Percentiles rank a stretch among this genome's conserved stretches.
Conservation (phyloP, 2,888 invertebrate genomes). For the Leptogaster cylindrica region DNA sequence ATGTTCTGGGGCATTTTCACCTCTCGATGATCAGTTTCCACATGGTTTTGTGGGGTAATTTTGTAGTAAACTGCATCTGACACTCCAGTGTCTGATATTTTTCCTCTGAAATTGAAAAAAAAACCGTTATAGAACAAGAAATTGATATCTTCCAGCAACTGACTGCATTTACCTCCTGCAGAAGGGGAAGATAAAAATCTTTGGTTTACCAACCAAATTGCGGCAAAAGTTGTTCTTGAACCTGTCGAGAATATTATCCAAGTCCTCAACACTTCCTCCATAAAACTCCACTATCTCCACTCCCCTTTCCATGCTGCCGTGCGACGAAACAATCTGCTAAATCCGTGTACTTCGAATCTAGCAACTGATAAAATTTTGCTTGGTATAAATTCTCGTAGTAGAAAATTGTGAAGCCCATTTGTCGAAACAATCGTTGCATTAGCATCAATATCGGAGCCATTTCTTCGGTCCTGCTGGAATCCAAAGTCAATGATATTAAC, state of each 20-base stretch:
- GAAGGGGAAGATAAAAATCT: constrained; percentile 76
- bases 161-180: constrained; percentile 64
- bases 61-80: no score
- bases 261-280: constrained; percentile 65
- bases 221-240: constrained; percentile 67
- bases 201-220: constrained; percentile 68
- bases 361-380: constrained; percentile 60
- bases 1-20: no score
- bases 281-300: constrained; percentile 67
- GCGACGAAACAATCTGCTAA: constrained; percentile 70
- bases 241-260: constrained; percentile 65
- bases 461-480: constrained; percentile 59
- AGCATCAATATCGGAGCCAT: constrained; percentile 69
- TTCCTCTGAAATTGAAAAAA: constrained; percentile 54
- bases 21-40: constrained; percentile 50
- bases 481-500: constrained; percentile 69
- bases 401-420: constrained; percentile 66
- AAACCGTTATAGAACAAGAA: no score
- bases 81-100: no score
- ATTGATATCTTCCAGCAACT: constrained; percentile 2
- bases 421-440: constrained; percentile 66
- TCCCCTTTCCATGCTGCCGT: constrained; percentile 65
- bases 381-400: constrained; percentile 54
- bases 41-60: no score
- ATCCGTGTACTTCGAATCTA: constrained; percentile 61